Evolutionary conservation across 2,113 vertebrate species (phyloP).

Genomic region (Nanger granti): DNA sequence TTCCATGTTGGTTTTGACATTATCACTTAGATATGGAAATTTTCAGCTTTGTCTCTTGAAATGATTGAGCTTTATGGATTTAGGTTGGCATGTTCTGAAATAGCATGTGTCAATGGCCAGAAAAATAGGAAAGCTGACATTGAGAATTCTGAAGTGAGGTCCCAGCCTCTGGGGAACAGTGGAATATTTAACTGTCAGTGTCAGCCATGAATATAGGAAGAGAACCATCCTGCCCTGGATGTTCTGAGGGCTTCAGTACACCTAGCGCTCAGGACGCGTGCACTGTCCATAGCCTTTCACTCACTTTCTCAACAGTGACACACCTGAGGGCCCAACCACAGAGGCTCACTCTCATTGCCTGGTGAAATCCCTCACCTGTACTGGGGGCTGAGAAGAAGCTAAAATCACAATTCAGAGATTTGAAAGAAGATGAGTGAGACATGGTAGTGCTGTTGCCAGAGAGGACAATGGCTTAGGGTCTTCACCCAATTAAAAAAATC

Average conservation of each 20-base stretch:
- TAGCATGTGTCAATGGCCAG: neutral
- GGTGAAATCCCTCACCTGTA: neutral
- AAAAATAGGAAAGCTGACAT: neutral
- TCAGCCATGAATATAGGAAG: neutral
- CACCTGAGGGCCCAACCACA: neutral
- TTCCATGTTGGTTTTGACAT: neutral
- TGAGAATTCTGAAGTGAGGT: neutral
- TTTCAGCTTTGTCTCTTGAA: neutral
- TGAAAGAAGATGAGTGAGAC: neutral
- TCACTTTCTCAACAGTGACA: neutral
- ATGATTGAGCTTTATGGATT: neutral
- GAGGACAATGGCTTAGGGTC: neutral
- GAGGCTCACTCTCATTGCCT: neutral
- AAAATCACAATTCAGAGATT: neutral
- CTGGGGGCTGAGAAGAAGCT: neutral
- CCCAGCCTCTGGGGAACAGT: neutral
- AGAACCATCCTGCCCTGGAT: neutral
- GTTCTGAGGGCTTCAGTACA: neutral
- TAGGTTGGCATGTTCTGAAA: neutral
- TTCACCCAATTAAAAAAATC: neutral
- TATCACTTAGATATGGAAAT: neutral
- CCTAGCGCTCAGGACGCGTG: neutral
- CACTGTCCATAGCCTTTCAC: accelerated
- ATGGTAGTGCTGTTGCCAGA: neutral
- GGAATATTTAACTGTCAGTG: neutral